These are phyloP conservation scores for Sarcophaga subvicina DNA, from an alignment of 2,888 invertebrate species.

Conservation along the genomic window DNA sequence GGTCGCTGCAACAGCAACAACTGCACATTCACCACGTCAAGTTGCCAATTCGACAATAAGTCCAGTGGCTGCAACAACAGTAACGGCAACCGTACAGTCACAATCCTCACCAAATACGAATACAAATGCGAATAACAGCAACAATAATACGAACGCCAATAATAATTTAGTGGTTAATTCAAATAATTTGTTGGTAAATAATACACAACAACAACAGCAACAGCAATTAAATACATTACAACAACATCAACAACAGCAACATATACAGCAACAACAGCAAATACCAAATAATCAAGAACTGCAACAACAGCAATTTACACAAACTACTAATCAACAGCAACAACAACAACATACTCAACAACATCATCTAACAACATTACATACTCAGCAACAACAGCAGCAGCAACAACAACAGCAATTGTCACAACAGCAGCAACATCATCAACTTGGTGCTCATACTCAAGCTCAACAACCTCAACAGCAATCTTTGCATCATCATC, in stretches of 20 bases:
- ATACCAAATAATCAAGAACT: slow-evolving; percentile 71
- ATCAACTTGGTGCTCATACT: slow-evolving; percentile 72
- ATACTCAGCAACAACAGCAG: slow-evolving; percentile 70
- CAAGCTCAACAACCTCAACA: slow-evolving; percentile 73
- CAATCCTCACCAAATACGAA: slow-evolving; percentile 80
- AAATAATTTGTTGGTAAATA: slow-evolving; percentile 59
- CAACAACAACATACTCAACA: slow-evolving; percentile 73
- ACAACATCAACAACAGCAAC: slow-evolving; percentile 67
- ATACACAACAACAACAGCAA: slow-evolving; percentile 61
- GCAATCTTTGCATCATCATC: slow-evolving; percentile 72
- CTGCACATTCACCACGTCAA: slow-evolving; percentile 77
- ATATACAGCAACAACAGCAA: slow-evolving; percentile 71
- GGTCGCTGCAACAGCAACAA: slow-evolving; percentile 74
- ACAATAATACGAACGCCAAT: slow-evolving; percentile 57
- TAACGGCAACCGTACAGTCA: slow-evolving; percentile 77
- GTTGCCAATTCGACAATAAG: slow-evolving; percentile 75
- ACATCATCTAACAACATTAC: slow-evolving; percentile 66
- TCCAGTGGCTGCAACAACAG: slow-evolving; percentile 75
- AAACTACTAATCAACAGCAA: slow-evolving; percentile 69
- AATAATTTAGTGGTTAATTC: slow-evolving; percentile 42
- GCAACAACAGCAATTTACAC: slow-evolving; percentile 70
- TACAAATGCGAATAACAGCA: slow-evolving; percentile 71
- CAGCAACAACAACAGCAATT: slow-evolving; percentile 74
- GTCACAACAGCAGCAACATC: slow-evolving; percentile 72
- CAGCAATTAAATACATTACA: slow-evolving; percentile 69